Evolutionary conservation across 2,797 vertebrate species (phyloP).

Genomic region (Sus cebifrons): DNA sequence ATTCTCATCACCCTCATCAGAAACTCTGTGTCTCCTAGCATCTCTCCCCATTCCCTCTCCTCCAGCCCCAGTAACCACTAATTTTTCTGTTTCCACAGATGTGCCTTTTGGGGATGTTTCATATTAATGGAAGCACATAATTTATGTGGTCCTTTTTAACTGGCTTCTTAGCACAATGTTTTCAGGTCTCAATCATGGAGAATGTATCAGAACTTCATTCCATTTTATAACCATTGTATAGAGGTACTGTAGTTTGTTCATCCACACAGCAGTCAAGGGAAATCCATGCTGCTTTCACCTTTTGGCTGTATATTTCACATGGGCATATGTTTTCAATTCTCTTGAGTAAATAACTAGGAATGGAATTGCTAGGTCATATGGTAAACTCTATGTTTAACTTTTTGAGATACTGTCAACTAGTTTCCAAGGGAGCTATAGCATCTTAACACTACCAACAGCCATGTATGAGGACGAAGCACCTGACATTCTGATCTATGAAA

Average conservation of each 20-base stretch:
- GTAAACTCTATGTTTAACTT: conserved; percentile 22
- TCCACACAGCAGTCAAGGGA: not conserved
- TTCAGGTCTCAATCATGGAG: conserved; percentile 9
- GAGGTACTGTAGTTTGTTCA: not conserved
- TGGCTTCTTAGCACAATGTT: conserved; percentile 27
- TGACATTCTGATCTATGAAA: conserved; percentile 1
- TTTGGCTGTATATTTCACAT: not conserved
- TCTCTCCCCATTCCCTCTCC: not conserved
- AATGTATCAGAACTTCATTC: not conserved
- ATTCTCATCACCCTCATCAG: not conserved
- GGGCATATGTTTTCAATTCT: conserved; percentile 27
- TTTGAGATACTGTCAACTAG: not conserved
- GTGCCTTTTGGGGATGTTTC: not conserved
- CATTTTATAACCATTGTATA: not conserved
- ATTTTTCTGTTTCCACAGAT: conserved; percentile 5
- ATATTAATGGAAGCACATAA: conserved; percentile 21
- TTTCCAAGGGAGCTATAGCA: not conserved
- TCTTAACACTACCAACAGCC: conserved; percentile 3
- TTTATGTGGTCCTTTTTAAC: not conserved
- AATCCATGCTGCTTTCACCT: not conserved
- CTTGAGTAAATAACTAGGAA: conserved; percentile 9
- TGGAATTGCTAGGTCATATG: not conserved
- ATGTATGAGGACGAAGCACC: not conserved
- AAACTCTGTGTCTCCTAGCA: not conserved
- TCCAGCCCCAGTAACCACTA: not conserved